A percentile compares a stretch with the other conserved stretches of the same genome.
Conservation (phyloP, 2,888 invertebrate genomes). For the Hemithea aestivaria region DNA sequence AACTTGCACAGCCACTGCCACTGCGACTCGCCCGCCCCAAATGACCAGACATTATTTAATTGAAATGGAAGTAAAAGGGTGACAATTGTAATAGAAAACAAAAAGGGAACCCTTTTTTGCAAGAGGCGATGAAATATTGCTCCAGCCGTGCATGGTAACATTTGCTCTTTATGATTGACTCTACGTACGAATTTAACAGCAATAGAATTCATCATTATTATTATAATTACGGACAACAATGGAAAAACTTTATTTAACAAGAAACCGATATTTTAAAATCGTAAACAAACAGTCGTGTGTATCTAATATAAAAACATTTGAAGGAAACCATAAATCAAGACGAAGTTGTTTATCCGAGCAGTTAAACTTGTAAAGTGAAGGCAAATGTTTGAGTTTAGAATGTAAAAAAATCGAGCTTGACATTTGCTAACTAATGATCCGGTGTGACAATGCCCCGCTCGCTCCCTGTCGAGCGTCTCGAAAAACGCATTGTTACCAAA, state of each 20-base stretch:
- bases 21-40: conserved; percentile 60
- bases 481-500: conserved; percentile 62
- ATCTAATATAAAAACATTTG: too few species aligned
- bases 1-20: conserved; percentile 20
- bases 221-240: conserved; percentile 2
- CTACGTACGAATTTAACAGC: too few species aligned
- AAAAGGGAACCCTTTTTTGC: conserved; percentile 71
- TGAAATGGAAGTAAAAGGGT: conserved; percentile 77
- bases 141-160: conserved; percentile 74
- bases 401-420: conserved; percentile 54
- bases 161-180: conserved; percentile 57
- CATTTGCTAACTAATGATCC: conserved; percentile 72
- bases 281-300: too few species aligned
- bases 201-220: conserved; percentile 14
- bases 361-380: conserved; percentile 55
- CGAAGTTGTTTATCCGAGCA: conserved; percentile 65
- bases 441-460: conserved; percentile 53
- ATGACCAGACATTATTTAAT: conserved; percentile 80
- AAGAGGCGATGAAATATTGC: conserved; percentile 69
- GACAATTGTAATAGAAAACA: conserved; percentile 77
- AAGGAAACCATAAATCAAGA: conserved; percentile 53
- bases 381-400: conserved; percentile 53
- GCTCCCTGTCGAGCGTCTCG: conserved; percentile 59
- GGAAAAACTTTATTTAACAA: neutral
- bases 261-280: conserved; percentile 9